Base-by-base conservation (phyloP, 2,888 invertebrate species). In the Gastrophysa polygoni region DNA sequence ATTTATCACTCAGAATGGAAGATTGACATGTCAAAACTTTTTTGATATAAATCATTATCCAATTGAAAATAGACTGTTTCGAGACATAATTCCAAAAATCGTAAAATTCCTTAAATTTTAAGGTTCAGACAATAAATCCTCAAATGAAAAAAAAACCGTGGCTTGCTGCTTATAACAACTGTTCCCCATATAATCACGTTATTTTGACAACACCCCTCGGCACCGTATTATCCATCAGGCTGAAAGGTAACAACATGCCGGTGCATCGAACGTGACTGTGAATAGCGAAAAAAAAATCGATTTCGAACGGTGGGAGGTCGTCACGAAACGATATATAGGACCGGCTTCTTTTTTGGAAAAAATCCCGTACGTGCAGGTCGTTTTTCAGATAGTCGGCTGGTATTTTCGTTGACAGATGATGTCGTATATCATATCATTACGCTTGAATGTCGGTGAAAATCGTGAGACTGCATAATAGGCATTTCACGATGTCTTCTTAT, bases 401-500 rank as follows among this genome's bases (percentile, higher is more conserved):
- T 52, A 34, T 52, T 38, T 52, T 21, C 14, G 34, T 38, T 38
- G 52, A 52, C 38, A 38, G 20, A n/a, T 14, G n/a, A 20, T 21
- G n/a, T 52, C 52, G 14, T 52, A 52, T 11, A 52, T 52, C 52
- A 52, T 52, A n/a, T 52, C 20, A 50, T 20, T 20, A 47, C 10
- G 47, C 20, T 18, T 47, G 18, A 18, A 47, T 32, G 10, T 32
- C 10, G 10, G 8, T 6, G 10, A 32, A 8, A 32, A 32, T 32
- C 29, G 29, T 32, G 29, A 32, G 10, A 7, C 8, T 29, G 56
- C 10, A 17, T 24, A 20, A 46, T n/a, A n/a, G 43, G 17, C 17
- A 50, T 29, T 47, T 51, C 44, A 11, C 16, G 43, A 24, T 18
- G 28, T 11, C n/a, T n/a, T n/a, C n/a, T n/a, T n/a, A n/a, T n/a